Base-by-base conservation (phyloP, 2,113 vertebrate species). In the Microcebus lehilahytsara region DNA sequence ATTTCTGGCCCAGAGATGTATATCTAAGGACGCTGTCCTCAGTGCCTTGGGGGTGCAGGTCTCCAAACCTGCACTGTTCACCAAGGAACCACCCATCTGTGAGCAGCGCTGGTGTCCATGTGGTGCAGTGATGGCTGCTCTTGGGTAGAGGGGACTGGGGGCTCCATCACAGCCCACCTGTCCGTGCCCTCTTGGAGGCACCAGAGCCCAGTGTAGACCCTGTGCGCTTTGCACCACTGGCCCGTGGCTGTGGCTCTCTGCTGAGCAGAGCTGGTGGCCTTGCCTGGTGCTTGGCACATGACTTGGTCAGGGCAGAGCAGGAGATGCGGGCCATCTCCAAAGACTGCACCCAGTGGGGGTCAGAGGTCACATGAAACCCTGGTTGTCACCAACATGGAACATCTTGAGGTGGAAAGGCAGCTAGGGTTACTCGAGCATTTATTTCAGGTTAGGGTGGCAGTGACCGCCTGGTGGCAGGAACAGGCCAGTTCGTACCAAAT, bases 331-430 rank as follows among this genome's bases (percentile, higher is more conserved):
- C 27, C 51, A 42, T 6, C 30, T 27, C 34, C 34, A 60, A 12
- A 69, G 40, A 69, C 14, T 40, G 34, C 3, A 56, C 27, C 51
- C 40, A 22, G 49, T 32, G 20, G 14, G 20, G 8, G 13, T 16
- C 42, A 71, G 51, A 79, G 64, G 64, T 46, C 77, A 64, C 1
- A 2, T 0, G 30, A 12, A 34, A 42, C 34, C 34, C 7, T 72
- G 14, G 32, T 19, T 13, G 19, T 46, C 12, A 10, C 5, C 72
- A 4, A 23, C 0, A 69, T 1, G 37, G 56, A 0, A 1, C 30
- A 2, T 1, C 60, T 6, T 4, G 4, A 86, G 53, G 22, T 32
- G 19, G 30, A 72, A 66, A 53, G 83, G 42, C 32, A 51, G 3
- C 23, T 23, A 56, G 23, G 25, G 34, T 72, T 12, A 49, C 20